A percentile compares a stretch with the other conserved stretches of the same genome.
These are phyloP conservation scores for Zenarchopterus dispar DNA, from an alignment of 2,797 vertebrate genomes.

Conservation along the genomic window DNA sequence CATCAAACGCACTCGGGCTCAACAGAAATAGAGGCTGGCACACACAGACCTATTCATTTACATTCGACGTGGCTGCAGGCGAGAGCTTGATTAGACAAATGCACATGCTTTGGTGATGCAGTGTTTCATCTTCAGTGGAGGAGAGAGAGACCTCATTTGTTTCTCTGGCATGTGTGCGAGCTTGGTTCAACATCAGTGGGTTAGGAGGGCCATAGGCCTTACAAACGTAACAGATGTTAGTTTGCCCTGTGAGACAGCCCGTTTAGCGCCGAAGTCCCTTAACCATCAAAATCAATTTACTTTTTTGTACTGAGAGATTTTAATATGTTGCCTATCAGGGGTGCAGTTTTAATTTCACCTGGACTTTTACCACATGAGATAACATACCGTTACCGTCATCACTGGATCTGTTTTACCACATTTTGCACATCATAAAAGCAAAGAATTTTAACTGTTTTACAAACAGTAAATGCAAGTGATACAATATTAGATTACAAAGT, in stretches of 20 bases:
- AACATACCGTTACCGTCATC: too few species aligned
- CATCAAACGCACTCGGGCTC: constrained; percentile 62
- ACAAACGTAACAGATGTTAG: constrained; percentile 76
- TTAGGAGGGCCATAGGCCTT: constrained; percentile 74
- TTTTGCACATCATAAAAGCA: constrained; percentile 6
- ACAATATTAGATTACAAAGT: neutral
- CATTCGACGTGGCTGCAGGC: constrained; percentile 72
- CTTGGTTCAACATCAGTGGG: constrained; percentile 79
- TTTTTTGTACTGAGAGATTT: constrained; percentile 50
- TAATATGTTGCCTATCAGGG: constrained; percentile 42
- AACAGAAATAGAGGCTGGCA: constrained; percentile 78
- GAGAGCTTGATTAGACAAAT: constrained; percentile 81
- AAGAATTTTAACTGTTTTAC: neutral
- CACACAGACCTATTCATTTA: constrained; percentile 75
- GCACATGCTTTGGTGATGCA: constrained; percentile 79
- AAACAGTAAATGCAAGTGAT: neutral
- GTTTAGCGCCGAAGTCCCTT: constrained; percentile 55
- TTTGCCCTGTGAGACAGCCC: constrained; percentile 66
- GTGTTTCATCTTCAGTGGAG: constrained; percentile 81
- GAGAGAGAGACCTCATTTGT: constrained; percentile 77
- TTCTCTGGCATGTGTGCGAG: constrained; percentile 66
- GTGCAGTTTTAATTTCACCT: constrained; percentile 8
- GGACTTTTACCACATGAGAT: neutral
- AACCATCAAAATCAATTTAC: constrained; percentile 69
- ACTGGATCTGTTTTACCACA: constrained; percentile 4